phyloP scores from a whole-genome alignment of 2,797 vertebrate species.

The Tympanoctomys barrerae region DNA sequence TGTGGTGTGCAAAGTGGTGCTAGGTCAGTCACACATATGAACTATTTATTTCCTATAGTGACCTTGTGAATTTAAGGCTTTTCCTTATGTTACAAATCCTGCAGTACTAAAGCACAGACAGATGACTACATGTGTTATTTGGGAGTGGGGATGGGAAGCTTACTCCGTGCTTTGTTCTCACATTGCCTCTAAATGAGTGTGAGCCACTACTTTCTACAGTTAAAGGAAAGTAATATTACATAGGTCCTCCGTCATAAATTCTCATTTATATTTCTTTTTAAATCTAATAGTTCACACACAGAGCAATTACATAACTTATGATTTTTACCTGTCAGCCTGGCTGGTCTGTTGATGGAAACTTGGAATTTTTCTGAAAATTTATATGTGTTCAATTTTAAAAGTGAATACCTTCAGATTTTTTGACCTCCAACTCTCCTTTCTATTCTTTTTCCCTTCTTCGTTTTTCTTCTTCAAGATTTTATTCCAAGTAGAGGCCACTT shows the following conservation, averaged over 20 bases:
- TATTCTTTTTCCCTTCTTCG: accelerated
- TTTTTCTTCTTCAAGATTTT: not conserved
- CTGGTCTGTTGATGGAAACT: not conserved
- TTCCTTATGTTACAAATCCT: not conserved
- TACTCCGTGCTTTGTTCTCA: not conserved
- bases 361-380: not conserved
- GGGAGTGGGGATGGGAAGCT: not conserved
- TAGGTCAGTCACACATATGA: not conserved
- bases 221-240: not conserved
- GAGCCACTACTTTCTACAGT: not conserved
- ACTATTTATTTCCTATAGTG: not conserved
- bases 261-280: not conserved
- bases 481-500: not conserved
- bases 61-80: not conserved
- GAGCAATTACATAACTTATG: not conserved
- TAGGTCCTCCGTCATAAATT: not conserved
- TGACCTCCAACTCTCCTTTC: too few relatives aligned
- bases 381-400: not conserved
- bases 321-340: not conserved
- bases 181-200: not conserved
- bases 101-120: not conserved
- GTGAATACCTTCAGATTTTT: not conserved
- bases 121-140: not conserved
- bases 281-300: not conserved
- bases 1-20: too few relatives aligned